Evolutionary conservation across 2,113 vertebrate genomes (phyloP).

Genomic region (Gymnocephalus cernua): DNA sequence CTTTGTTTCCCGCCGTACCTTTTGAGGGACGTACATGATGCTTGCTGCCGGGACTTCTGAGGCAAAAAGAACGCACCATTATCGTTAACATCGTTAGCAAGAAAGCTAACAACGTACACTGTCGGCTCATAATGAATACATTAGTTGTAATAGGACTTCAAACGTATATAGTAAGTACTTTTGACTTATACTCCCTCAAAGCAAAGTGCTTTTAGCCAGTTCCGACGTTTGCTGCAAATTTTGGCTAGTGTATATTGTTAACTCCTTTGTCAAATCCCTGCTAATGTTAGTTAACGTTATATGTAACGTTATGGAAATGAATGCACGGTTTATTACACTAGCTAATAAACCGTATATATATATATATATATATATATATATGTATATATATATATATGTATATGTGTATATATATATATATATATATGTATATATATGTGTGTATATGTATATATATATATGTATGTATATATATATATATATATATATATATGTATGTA

Average conservation of each 20-base stretch:
- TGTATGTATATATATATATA: no score
- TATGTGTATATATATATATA: no score
- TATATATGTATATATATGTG: no score
- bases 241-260: not conserved
- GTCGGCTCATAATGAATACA: not conserved
- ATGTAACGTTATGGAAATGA: not conserved
- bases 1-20: constrained; percentile 34
- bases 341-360: no score
- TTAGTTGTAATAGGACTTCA: not conserved
- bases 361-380: no score
- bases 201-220: not conserved
- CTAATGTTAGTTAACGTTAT: not conserved
- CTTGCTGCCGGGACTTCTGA: no score
- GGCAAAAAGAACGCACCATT: no score
- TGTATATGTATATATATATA: no score
- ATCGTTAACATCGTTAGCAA: not conserved
- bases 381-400: no score
- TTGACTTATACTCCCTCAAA: not conserved
- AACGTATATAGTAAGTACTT: not conserved
- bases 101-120: not conserved
- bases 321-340: not conserved
- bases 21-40: constrained; percentile 10
- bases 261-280: not conserved
- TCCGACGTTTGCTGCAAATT: not conserved
- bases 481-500: no score